phyloP scores from a whole-genome alignment of 2,113 vertebrate genomes.

The Orthonyx spaldingii region DNA sequence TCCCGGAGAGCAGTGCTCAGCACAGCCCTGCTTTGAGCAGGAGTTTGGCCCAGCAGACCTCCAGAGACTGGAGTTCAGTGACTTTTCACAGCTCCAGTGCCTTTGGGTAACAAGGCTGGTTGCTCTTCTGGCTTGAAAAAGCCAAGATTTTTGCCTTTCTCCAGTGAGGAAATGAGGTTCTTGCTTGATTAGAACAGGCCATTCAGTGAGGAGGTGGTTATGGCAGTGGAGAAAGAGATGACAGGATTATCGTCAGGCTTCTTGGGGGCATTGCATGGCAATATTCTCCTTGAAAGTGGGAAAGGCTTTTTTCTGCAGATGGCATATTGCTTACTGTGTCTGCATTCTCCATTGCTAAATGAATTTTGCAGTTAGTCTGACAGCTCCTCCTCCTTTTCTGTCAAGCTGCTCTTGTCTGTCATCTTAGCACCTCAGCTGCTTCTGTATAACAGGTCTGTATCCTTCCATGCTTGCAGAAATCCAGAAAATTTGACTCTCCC shows the following conservation, averaged over 20 bases:
- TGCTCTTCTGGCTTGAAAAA: background rate
- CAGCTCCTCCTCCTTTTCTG: conserved; percentile 43
- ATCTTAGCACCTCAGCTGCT: conserved; percentile 52
- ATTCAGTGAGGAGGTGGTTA: background rate
- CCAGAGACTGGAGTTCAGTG: background rate
- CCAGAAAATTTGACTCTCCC: background rate
- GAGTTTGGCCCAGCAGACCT: background rate
- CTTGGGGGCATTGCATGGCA: background rate
- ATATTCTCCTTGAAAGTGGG: background rate
- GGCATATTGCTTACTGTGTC: background rate
- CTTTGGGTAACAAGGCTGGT: background rate
- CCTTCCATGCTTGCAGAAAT: conserved; percentile 13
- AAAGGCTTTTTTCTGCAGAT: background rate
- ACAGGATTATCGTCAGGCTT: background rate
- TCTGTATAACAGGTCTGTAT: conserved; percentile 52
- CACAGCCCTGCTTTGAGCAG: background rate
- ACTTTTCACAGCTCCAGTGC: background rate
- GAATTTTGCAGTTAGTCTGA: conserved; percentile 27
- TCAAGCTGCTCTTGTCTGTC: conserved; percentile 38
- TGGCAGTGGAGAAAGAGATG: background rate
- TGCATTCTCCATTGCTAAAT: conserved; percentile 1
- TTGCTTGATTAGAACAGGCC: background rate
- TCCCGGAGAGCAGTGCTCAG: background rate
- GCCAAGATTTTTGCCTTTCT: background rate
- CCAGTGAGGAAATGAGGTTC: background rate